Evolutionary conservation across 2,797 vertebrate genomes (phyloP).

Genomic region (Chaetophractus vellerosus): DNA sequence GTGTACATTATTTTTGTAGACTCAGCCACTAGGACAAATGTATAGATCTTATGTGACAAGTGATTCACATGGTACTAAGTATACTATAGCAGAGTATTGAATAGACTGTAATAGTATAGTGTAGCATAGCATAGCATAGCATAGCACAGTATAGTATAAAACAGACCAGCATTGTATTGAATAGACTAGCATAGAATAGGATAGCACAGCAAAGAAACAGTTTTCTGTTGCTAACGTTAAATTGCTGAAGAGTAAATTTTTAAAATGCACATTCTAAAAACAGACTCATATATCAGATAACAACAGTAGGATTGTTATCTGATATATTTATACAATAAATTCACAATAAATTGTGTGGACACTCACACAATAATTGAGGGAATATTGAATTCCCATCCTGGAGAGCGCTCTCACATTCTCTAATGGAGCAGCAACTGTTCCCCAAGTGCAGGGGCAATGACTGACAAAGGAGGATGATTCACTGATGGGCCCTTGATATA

Average conservation of each 20-base stretch:
- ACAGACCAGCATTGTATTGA: too few species aligned
- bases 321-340: too few species aligned
- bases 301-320: not conserved
- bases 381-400: too few species aligned
- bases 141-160: not conserved
- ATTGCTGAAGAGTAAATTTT: not conserved
- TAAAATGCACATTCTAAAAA: slow-evolving; percentile 29
- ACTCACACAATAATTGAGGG: too few species aligned
- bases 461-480: too few species aligned
- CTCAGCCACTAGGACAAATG: not conserved
- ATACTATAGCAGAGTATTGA: not conserved
- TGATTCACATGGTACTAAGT: not conserved
- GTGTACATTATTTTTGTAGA: not conserved
- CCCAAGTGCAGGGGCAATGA: too few species aligned
- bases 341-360: too few species aligned
- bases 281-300: not conserved
- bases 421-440: too few species aligned
- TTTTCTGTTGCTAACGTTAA: slow-evolving; percentile 26
- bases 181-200: not conserved
- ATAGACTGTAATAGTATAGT: not conserved
- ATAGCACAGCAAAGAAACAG: not conserved
- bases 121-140: not conserved
- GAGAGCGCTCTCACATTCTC: too few species aligned
- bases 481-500: too few species aligned
- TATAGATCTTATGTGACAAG: slow-evolving; percentile 35